phyloP scores from a whole-genome alignment of 2,113 vertebrate genomes.

The Polyodon spathula region DNA sequence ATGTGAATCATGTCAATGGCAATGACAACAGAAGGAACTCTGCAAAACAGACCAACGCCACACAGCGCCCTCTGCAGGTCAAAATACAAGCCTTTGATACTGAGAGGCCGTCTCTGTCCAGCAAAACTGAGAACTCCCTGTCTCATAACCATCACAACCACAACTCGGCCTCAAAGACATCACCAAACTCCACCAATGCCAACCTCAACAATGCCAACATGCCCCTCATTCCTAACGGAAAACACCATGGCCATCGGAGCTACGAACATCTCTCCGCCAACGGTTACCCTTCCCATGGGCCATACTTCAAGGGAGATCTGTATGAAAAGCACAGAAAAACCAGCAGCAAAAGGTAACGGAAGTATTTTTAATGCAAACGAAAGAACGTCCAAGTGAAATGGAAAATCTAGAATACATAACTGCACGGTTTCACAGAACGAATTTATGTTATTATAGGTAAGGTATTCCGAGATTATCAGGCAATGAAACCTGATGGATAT shows the following conservation, averaged over 20 bases:
- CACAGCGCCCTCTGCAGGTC: conserved; percentile 90
- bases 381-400: too few species aligned
- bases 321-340: conserved; percentile 68
- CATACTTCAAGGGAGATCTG: conserved; percentile 59
- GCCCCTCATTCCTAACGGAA: conserved; percentile 81
- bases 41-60: conserved; percentile 88
- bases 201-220: conserved; percentile 98
- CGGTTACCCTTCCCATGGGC: conserved; percentile 51
- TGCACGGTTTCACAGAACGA: too few species aligned
- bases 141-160: conserved; percentile 80
- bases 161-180: conserved; percentile 78
- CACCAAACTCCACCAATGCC: conserved; percentile 92
- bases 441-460: too few species aligned
- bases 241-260: conserved; percentile 56
- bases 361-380: not conserved
- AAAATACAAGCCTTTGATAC: conserved; percentile 83
- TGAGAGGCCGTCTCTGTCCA: conserved; percentile 71
- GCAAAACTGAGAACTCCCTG: conserved; percentile 78
- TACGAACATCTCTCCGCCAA: conserved; percentile 74
- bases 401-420: conserved; percentile 17
- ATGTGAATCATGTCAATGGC: conserved; percentile 84
- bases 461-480: too few species aligned
- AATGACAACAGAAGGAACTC: conserved; percentile 76
- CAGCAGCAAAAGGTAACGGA: conserved; percentile 78
- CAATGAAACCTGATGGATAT: too few species aligned